Evolutionary conservation across 2,888 invertebrate genomes (phyloP), one percentile per base, ranked within the genome.

Genomic region (Drosophila incognita): DNA sequence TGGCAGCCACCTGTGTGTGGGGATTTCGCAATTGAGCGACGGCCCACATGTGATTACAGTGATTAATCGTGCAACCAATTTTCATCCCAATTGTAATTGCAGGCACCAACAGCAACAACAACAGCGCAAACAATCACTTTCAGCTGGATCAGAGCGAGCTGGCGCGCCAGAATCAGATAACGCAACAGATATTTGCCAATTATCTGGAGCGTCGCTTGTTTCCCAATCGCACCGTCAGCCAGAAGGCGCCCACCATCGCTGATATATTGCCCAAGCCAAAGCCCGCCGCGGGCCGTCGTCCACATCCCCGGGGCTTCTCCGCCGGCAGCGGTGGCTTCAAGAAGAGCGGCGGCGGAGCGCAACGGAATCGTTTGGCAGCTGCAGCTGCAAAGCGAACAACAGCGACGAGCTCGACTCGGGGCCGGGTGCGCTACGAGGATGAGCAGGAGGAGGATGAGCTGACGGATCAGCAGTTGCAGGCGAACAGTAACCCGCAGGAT

Each of bases 131-230:
- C 62, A 68, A 59, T 59, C 33, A 82, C 58, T 87, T 85, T 35
- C 86, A 89, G 48, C 83, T 92, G 76, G 93, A 94, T 76, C 89
- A 93, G 81, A 94, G 94, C 81, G 96, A 96, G 93, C 93, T 96
- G 92, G 95, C 95, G 86, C 94, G 96, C 76, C 96, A 96, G 94
- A 96, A 96, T 94, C 94, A 95, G 92, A 96, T 96, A 92, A 96
- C 96, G 38, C 95, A 96, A 93, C 96, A 96, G 94, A 96, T 96
- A 81, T 94, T 96, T 79, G 95, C 96, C 90, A 96, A 96, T 70
- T 96, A 95, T 90, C 93, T 96, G 76, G 96, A 96, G 92, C 95
- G 96, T 90, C 95, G 95, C 51, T 92, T 96, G 52, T 96, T 96
- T 63, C 94, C 96, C 5, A 94, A 94, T 79, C 93, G 95, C 51